Base-by-base conservation (phyloP, 37 sponge, comb jelly and placozoan species). In the Oopsacas minuta region DNA sequence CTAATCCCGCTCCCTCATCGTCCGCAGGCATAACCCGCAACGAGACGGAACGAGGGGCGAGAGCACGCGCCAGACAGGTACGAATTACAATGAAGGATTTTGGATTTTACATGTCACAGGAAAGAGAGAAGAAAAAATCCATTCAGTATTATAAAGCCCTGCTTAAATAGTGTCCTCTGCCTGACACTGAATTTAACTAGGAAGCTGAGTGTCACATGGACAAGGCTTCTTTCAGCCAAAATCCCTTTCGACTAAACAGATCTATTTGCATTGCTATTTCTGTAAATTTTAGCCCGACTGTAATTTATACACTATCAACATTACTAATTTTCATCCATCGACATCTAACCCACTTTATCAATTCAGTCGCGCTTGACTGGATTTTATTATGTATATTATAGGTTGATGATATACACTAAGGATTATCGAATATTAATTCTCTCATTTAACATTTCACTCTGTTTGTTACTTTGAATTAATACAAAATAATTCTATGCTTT, bases 221-320 rank as follows among this genome's bases (percentile, higher is more conserved):
- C 75, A 61, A 34, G 75, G 75, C 75, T 61, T 61, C 75, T 61
- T 3, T n/a, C 20, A n/a, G 75, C 75, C 75, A 61, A 61, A 61
- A 61, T 61, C 75, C 75, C 75, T 61, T 61, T n/a, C 28, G 30
- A 25, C 1, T 25, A n/a, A 12, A 61, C 75, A 61, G 75, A 61
- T 61, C 75, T 61, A 61, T 61, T 61, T 61, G 75, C 75, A 61
- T 61, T 61, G 75, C 75, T 61, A 61, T 61, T 61, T 61, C 75
- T 61, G 75, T 61, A 61, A 61, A 61, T 61, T 61, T 61, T 61
- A 61, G 75, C 75, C 75, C 75, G 75, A 61, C 75, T 61, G 75
- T 61, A 61, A 61, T 61, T 61, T 61, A 61, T 61, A 61, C 75
- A 61, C 75, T 61, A 61, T 61, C 75, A 61, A 25, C 30, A 61